A percentile compares a stretch with the other conserved stretches of the same genome.
phyloP scores from a whole-genome alignment of 2,797 vertebrate genomes.

The Sebastes taczanowskii region DNA sequence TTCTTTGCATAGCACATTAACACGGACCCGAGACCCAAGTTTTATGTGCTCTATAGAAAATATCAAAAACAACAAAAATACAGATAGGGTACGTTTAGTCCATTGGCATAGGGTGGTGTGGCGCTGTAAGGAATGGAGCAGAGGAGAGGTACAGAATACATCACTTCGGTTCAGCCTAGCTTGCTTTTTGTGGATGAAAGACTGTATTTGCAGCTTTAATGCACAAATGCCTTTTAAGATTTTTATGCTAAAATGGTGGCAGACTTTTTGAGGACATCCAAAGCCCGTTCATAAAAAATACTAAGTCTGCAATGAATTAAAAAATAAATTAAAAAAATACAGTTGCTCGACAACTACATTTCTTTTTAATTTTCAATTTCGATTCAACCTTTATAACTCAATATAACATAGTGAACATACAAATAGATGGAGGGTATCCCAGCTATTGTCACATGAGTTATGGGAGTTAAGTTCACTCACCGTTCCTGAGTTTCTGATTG shows the following conservation, averaged over 20 bases:
- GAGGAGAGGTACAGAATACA: neutral
- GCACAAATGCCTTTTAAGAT: neutral
- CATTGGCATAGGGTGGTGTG: accelerated
- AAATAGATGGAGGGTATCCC: too few relatives aligned
- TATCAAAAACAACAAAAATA: neutral
- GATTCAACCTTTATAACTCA: too few relatives aligned
- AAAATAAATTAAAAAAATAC: neutral
- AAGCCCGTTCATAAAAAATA: neutral
- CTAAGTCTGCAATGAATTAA: neutral
- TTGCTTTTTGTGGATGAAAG: neutral
- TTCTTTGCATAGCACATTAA: too few relatives aligned
- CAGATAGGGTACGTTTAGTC: neutral
- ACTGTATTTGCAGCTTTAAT: neutral
- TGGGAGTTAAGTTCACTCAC: slow-evolving; percentile 70
- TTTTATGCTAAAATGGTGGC: neutral
- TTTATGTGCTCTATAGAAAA: neutral
- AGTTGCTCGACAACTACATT: neutral
- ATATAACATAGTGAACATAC: too few relatives aligned
- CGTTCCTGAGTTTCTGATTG: slow-evolving; percentile 85
- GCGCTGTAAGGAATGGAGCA: neutral
- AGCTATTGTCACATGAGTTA: neutral
- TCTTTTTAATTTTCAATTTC: too few relatives aligned
- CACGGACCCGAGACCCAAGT: neutral
- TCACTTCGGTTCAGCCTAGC: neutral
- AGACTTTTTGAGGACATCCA: neutral